phyloP scores from a whole-genome alignment of 2,888 invertebrate genomes.

The Thymelicus lineola region DNA sequence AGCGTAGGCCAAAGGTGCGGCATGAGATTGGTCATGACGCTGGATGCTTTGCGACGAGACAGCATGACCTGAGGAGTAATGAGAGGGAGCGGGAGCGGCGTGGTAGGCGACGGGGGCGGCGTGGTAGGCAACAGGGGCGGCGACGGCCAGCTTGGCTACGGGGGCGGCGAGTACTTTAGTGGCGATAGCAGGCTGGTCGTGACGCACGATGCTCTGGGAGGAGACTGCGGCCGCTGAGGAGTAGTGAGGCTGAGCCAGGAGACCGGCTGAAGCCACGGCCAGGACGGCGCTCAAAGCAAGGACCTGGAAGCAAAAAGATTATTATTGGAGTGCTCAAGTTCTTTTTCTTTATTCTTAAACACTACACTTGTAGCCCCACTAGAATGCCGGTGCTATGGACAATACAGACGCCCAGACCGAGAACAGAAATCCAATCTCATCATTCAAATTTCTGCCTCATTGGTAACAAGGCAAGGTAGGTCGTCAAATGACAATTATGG shows the following conservation, averaged over 20 bases:
- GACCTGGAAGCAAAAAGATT: conserved; percentile 54
- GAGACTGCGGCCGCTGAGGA: conserved; percentile 61
- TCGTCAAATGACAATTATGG: too few species aligned
- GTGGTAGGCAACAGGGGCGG: conserved; percentile 46
- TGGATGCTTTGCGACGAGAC: conserved; percentile 68
- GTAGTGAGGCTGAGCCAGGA: conserved; percentile 64
- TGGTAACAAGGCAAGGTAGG: too few species aligned
- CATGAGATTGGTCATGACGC: conserved; percentile 62
- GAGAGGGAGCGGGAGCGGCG: conserved; percentile 48
- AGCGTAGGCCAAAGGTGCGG: conserved; percentile 52
- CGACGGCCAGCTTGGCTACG: conserved; percentile 53
- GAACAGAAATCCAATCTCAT: too few species aligned
- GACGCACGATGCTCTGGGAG: conserved; percentile 66
- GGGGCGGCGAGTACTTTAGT: conserved; percentile 52
- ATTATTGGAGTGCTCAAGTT: background rate
- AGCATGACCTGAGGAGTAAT: conserved; percentile 49
- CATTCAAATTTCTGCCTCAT: too few species aligned
- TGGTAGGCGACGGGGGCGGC: conserved; percentile 50
- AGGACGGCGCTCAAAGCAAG: conserved; percentile 67
- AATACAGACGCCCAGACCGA: too few species aligned
- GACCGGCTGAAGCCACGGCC: conserved; percentile 68
- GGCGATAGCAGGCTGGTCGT: conserved; percentile 59
- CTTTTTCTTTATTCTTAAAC: too few species aligned
- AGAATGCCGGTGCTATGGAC: too few species aligned
- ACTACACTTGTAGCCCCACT: too few species aligned